A percentile compares a stretch with the other conserved stretches of the same genome.
Conservation (phyloP, 2,888 invertebrate genomes). For the Megalurothrips usitatus region DNA sequence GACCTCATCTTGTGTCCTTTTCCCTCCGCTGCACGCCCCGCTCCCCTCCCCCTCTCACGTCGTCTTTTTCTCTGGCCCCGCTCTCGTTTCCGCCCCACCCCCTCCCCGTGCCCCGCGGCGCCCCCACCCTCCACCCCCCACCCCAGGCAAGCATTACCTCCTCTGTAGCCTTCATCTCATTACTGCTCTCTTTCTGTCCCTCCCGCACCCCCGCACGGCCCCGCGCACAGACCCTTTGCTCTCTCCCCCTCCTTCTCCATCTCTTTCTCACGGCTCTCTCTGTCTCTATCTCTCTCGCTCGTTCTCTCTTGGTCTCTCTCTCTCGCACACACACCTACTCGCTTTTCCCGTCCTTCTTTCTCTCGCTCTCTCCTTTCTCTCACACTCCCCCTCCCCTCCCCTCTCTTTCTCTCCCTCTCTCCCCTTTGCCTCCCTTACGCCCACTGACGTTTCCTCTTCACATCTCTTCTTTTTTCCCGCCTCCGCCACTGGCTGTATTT, state of each 20-base stretch:
- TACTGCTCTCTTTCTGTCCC: conserved; percentile 21
- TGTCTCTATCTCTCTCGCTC: background rate
- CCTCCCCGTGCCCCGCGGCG: background rate
- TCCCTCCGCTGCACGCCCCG: background rate
- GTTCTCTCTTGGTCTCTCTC: background rate
- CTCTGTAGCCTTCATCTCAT: conserved; percentile 24
- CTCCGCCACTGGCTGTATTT: conserved; percentile 12
- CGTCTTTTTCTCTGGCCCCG: background rate
- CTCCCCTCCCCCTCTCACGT: background rate
- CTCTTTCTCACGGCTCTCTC: background rate
- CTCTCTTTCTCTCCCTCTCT: background rate
- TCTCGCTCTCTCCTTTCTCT: background rate
- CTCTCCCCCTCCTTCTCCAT: background rate
- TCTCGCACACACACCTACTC: background rate
- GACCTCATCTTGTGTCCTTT: conserved; percentile 21
- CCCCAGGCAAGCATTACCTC: conserved; percentile 10
- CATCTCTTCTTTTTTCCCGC: conserved; percentile 19
- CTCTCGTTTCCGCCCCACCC: background rate
- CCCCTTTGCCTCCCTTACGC: background rate
- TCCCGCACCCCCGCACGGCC: background rate
- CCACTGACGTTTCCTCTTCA: conserved; percentile 5
- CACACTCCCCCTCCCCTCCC: background rate
- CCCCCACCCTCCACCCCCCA: background rate
- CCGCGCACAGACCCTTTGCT: conserved; percentile 9
- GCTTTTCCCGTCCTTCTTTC: background rate